Conservation (phyloP, 2,113 vertebrate genomes). For the Vulpes ferrilata region DNA sequence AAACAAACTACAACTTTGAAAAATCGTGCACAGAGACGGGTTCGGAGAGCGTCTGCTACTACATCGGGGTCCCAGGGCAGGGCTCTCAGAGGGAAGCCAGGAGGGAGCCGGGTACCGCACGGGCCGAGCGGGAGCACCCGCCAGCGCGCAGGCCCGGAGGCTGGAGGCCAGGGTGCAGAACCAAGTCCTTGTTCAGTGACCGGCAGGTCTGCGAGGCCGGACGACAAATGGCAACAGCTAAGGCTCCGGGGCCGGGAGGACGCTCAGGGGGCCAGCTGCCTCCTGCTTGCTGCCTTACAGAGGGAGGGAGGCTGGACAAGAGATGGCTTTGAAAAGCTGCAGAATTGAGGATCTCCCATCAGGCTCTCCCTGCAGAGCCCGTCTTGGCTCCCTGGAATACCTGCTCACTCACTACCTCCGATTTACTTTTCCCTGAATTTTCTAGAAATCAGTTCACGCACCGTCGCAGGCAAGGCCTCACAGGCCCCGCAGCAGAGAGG, state of each 20-base stretch:
- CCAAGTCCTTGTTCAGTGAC: not conserved
- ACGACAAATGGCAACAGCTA: slow-evolving; percentile 1
- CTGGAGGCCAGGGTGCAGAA: no score
- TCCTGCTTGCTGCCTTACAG: not conserved
- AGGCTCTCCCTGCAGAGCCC: not conserved
- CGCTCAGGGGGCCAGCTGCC: not conserved
- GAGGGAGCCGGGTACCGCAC: not conserved
- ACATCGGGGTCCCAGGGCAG: slow-evolving; percentile 59
- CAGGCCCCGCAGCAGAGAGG: not conserved
- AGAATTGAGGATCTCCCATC: slow-evolving; percentile 1
- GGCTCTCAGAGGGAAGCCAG: slow-evolving; percentile 27
- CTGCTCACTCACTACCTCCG: not conserved
- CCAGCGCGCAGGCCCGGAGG: no score
- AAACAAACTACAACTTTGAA: slow-evolving; percentile 30
- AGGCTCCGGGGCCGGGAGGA: not conserved
- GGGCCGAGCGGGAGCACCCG: no score
- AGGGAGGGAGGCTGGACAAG: not conserved
- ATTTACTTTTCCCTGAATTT: not conserved
- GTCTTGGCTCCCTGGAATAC: not conserved
- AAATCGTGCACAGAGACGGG: not conserved
- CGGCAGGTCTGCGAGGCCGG: not conserved
- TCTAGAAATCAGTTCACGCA: not conserved
- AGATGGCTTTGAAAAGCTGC: not conserved
- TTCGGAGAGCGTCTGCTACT: not conserved
- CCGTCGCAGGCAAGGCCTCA: not conserved